Percentiles rank a stretch among this genome's conserved stretches.
phyloP scores from a whole-genome alignment of 1,140 invertebrate species.

The Papilio dardanus region DNA sequence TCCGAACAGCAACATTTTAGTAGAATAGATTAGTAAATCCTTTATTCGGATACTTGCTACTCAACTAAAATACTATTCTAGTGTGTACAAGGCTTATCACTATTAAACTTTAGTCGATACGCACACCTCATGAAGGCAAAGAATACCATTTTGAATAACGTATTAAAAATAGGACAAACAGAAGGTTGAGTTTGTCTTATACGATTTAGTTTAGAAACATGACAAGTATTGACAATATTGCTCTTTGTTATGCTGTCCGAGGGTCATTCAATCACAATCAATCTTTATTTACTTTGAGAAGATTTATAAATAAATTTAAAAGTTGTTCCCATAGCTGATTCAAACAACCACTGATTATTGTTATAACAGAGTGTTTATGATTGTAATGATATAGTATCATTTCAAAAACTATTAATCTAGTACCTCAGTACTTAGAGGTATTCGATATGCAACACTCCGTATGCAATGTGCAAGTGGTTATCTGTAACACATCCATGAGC shows the following conservation, averaged over 20 bases:
- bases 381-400: no score
- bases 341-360: not conserved
- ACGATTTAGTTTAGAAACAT: not conserved
- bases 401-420: no score
- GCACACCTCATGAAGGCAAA: not conserved
- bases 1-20: no score
- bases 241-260: not conserved
- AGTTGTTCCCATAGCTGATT: not conserved
- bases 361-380: no score
- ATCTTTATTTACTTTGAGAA: not conserved
- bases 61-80: no score
- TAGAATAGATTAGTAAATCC: no score
- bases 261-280: not conserved
- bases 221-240: not conserved
- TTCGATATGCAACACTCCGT: not conserved
- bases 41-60: no score
- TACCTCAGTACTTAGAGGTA: constrained; percentile 18
- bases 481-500: not conserved
- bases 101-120: not conserved
- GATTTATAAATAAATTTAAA: not conserved
- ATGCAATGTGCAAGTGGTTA: constrained; percentile 5
- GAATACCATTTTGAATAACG: not conserved
- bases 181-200: not conserved
- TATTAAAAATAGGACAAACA: not conserved
- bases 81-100: no score